A percentile compares a stretch with the other conserved stretches of the same genome.
phyloP scores from a whole-genome alignment of 2,113 vertebrate genomes.

The Isichthys henryi region DNA sequence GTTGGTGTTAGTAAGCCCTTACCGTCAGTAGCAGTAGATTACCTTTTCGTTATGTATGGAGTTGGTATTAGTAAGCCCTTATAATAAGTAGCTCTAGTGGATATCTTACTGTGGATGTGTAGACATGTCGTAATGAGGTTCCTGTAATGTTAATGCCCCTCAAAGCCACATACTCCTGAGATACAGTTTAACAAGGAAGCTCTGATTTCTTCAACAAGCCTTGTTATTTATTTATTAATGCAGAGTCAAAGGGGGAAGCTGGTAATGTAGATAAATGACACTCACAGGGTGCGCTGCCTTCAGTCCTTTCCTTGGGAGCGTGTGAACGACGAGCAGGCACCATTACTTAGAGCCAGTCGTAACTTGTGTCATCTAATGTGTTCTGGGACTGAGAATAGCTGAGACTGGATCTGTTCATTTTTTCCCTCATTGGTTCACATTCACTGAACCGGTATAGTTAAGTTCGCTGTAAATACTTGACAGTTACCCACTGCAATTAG shows the following conservation, averaged over 20 bases:
- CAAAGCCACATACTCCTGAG: neutral
- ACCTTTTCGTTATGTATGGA: too few relatives aligned
- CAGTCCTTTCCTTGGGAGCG: neutral
- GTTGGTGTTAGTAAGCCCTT: too few relatives aligned
- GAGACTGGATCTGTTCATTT: neutral
- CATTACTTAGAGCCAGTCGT: neutral
- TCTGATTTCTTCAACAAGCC: neutral
- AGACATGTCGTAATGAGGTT: neutral
- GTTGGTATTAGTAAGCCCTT: neutral
- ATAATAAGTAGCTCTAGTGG: slow-evolving; percentile 2
- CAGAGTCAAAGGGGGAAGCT: neutral
- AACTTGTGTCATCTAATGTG: neutral
- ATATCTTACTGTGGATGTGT: neutral
- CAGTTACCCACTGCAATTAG: neutral
- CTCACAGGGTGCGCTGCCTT: neutral
- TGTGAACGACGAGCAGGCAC: neutral
- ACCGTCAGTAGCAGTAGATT: too few relatives aligned
- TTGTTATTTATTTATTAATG: neutral
- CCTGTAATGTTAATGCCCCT: neutral
- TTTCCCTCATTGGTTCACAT: neutral
- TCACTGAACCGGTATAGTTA: neutral
- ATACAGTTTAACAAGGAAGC: neutral
- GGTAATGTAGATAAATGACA: neutral
- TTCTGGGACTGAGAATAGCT: neutral
- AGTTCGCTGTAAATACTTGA: neutral